Evolutionary conservation across 1,140 invertebrate species (phyloP).

Genomic region (Scaptomyza hsui): DNA sequence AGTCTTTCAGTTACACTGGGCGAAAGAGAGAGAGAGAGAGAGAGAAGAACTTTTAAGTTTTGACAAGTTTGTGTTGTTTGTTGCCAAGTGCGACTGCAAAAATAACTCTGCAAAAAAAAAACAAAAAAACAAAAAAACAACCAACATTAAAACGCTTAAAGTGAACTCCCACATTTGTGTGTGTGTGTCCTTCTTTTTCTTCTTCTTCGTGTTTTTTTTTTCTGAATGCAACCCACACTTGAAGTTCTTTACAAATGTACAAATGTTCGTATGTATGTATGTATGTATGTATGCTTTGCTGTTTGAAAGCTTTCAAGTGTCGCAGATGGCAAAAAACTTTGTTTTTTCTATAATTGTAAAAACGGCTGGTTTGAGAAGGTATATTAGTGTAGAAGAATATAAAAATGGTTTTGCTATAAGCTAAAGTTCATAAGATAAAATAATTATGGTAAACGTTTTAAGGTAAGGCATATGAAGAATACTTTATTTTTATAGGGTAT

Average conservation of each 20-base stretch:
- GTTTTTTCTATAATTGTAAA: conserved; percentile 2
- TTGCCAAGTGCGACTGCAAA: conserved; percentile 44
- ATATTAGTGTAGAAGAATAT: no score
- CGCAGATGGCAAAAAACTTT: conserved; percentile 14
- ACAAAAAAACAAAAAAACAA: not conserved
- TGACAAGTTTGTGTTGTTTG: conserved; percentile 50
- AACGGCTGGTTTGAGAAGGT: not conserved
- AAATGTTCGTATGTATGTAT: not conserved
- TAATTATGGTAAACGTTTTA: no score
- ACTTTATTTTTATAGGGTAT: no score
- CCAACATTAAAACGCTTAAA: not conserved
- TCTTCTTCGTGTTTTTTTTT: no score
- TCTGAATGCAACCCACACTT: conserved; percentile 1
- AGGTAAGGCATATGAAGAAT: no score
- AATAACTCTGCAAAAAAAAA: not conserved
- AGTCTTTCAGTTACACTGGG: conserved; percentile 5
- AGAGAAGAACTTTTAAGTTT: conserved; percentile 69
- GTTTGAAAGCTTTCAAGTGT: conserved; percentile 30
- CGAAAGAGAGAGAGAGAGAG: no score
- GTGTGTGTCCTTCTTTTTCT: no score
- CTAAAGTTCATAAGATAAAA: no score
- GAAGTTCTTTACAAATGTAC: not conserved
- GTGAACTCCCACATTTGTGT: conserved; percentile 9
- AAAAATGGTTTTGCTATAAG: no score
- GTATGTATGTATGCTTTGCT: conserved; percentile 3